Evolutionary conservation across 2,113 vertebrate genomes (phyloP), one percentile per base, ranked within the genome.

Genomic region (Platycercus adscitus): DNA sequence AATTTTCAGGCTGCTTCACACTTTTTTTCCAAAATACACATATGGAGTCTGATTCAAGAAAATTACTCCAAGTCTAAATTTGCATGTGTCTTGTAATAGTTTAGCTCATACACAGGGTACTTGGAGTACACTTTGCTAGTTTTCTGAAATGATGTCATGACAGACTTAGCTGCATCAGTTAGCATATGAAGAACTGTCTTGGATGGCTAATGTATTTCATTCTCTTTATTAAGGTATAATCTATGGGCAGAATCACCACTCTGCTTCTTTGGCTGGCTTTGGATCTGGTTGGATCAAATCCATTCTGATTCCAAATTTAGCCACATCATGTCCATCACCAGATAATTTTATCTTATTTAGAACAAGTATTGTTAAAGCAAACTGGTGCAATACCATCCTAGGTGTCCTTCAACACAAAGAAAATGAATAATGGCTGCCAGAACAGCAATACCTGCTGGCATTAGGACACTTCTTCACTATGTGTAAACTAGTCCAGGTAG

Each of bases 181-280:
- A 94, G 95, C 83, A 68, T 69, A 65, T 93, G 92, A 96, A 96
- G 69, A 79, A 95, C 73, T 88, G 69, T 41, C 70, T 86, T 66
- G 91, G 85, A 87, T 88, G 49, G 26, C 17, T 96, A 58, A 89
- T 96, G 70, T 39, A 49, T 69, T 97, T 89, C 88, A 80, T 85
- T 94, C 63, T 91, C 58, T 95, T 94, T 92, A 46, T 61, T 95
- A 92, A 97, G 37, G 58, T 97, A 96, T 96, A 92, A 94, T 92
- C 47, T 70, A 63, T 66, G 60, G 37, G 8, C 31, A 70, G 41
- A 82, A 86, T 53, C 29, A 46, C 10, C 14, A 4, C 8, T 56
- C 21, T 83, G 4, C 21, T 46, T 82, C 71, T 69, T 66, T 80
- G 64, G n/a, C 21, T 8, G 69, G 11, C 37, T 69, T 81, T 89